Evolutionary conservation across 2,797 vertebrate genomes (phyloP), one percentile per base, ranked within the genome.

Genomic region (Sylvilagus floridanus): DNA sequence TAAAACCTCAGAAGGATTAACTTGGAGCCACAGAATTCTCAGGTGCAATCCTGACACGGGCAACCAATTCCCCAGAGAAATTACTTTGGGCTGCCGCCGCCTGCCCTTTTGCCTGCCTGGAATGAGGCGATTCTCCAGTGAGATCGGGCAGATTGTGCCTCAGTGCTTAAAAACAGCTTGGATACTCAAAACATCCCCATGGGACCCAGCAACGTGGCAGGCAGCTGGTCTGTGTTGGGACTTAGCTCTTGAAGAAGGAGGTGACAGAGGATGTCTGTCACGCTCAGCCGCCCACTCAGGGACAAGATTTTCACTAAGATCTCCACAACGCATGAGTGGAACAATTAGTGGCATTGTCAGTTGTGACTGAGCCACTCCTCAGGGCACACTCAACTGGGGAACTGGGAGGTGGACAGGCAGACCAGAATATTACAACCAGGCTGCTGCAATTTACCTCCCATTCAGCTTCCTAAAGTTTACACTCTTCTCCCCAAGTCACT

Each of bases 61-160:
- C 66, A 96, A 95, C 47, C 21, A 88, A 83, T 35, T 76, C 96
- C 85, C 93, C 28, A 79, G 94, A 89, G 95, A 95, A 91, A 93
- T 77, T 63, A 91, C 73, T 88, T 13, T 1, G 16, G 91, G 83
- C 2, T 54, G 62, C 84, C 69, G 84, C 50, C 85, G 89, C 91
- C 47, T 92, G 95, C 77, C 65, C 85, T 97, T 96, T 95, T 96
- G 77, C 87, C 95, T 84, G 95, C 84, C 96, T 73, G 52, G 30
- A 95, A 90, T 2, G 13, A 93, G 73, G 60, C 89, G 93, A 84
- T 76, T 95, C 94, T 86, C 95, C 88, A 83, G 16, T 5, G 92
- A 89, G 52, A 42, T 62, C 12, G 1, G 26, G 65, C 22, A 72
- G 32, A 83, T 7, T 83, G 50, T 37, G 88, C 72, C 68, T 60